Conservation (phyloP, 2,888 invertebrate genomes). For the Eupithecia exiguata region DNA sequence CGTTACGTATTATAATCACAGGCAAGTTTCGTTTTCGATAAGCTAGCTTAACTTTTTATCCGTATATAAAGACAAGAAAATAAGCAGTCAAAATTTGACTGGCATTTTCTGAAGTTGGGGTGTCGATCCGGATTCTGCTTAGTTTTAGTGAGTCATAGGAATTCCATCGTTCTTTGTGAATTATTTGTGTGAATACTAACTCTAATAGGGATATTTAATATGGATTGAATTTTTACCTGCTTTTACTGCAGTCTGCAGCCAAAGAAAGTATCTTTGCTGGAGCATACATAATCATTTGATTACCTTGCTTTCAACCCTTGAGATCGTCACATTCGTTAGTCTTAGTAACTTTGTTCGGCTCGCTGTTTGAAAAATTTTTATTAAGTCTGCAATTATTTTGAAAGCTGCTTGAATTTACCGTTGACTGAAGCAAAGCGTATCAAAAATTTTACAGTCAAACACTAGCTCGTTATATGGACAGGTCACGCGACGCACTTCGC, state of each 20-base stretch:
- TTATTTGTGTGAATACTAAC: too few relatives aligned
- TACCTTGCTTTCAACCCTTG: too few relatives aligned
- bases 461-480: slow-evolving; percentile 7
- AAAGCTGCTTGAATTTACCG: background rate
- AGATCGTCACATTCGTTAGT: background rate
- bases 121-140: background rate
- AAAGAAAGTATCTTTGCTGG: too few relatives aligned
- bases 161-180: background rate
- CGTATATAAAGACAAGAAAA: too few relatives aligned
- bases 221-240: too few relatives aligned
- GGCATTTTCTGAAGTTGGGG: background rate
- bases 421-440: slow-evolving; percentile 10
- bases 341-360: background rate
- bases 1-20: background rate
- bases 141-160: background rate
- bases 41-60: too few relatives aligned
- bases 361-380: background rate
- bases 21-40: too few relatives aligned
- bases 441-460: background rate
- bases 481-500: slow-evolving; percentile 5
- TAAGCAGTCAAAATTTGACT: background rate
- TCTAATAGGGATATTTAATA: too few relatives aligned
- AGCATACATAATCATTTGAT: too few relatives aligned
- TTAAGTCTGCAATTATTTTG: background rate
- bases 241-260: too few relatives aligned